Evolutionary conservation across 2,888 invertebrate species (phyloP), one percentile per base, ranked within the genome.

Genomic region (Limulus polyphemus): DNA sequence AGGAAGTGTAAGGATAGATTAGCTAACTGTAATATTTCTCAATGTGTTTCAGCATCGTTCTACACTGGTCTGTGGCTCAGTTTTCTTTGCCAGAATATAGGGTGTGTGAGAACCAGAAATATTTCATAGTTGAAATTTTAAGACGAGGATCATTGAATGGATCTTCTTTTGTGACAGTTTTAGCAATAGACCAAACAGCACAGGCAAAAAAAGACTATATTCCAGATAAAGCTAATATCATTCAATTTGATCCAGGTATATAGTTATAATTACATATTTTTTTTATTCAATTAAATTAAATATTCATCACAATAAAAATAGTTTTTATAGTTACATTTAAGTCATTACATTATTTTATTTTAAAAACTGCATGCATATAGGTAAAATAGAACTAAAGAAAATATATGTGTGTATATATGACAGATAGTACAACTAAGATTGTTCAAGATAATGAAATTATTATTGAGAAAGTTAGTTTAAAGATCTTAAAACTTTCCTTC

Each of bases 191-290:
- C 14, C 61, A 60, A 17, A 63, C 67, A 14, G 67, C 67, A 14
- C 62, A 54, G 49, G 65, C 65, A 60, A 56, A 58, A 4, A 49
- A 60, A n/a, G 67, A 67, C 62, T 67, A 57, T 62, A 55, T 65
- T 10, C 59, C 65, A 17, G 63, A 60, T 56, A 55, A 57, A 17
- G 57, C 59, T 50, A 60, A 57, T 48, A 62, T 60, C 58, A 56
- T 66, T 50, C 64, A 66, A 49, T 66, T 66, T 61, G 60, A 66
- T 56, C 61, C 62, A 57, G 66, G 66, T 62, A 64, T 50, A 13
- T 7, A 5, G 7, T 32, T 32, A 2, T 32, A 32, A 7, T 2
- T 32, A 1, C 7, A 32, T 32, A 3, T 7, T 32, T n/a, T 32
- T 32, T 32, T 32, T 32, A 32, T 32, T 32, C 7, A 7, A 7